These are phyloP conservation scores for Gisinianus flammeolus DNA, from an alignment of 2,888 invertebrate genomes.

Conservation along the genomic window DNA sequence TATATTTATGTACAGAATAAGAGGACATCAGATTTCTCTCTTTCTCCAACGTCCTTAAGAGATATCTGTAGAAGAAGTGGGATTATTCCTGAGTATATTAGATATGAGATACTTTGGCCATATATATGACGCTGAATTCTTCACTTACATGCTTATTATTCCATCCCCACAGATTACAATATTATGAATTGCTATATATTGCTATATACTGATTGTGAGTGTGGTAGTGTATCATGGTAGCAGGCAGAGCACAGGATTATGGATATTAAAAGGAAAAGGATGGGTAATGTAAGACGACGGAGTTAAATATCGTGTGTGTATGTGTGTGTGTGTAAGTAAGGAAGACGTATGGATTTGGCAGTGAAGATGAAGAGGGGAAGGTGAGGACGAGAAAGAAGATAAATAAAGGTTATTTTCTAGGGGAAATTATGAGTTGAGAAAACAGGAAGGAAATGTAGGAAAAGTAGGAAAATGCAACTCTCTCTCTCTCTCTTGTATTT, in stretches of 20 bases:
- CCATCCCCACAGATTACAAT: too few species aligned
- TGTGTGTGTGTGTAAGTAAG: neutral
- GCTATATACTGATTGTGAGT: neutral
- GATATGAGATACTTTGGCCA: neutral
- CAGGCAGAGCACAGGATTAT: neutral
- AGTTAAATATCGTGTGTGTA: neutral
- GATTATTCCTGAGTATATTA: neutral
- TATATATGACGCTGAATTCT: too few species aligned
- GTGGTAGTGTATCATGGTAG: neutral
- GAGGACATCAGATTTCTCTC: neutral
- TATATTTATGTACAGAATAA: too few species aligned
- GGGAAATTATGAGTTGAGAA: slow-evolving; percentile 18
- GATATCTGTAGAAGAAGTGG: neutral
- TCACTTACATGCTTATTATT: too few species aligned
- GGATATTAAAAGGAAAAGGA: neutral
- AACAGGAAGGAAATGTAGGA: neutral
- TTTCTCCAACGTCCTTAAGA: neutral
- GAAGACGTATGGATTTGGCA: slow-evolving; percentile 1
- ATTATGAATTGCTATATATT: neutral
- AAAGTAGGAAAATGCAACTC: neutral
- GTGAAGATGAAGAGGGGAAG: neutral
- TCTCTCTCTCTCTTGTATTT: slow-evolving; percentile 14
- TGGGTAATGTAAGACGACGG: neutral
- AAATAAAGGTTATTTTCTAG: slow-evolving; percentile 15
- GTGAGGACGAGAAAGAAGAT: slow-evolving; percentile 8